A percentile compares a stretch with the other conserved stretches of the same genome.
These are phyloP conservation scores for Trachelipus rathkii DNA, from an alignment of 1,140 invertebrate genomes.

Conservation along the genomic window DNA sequence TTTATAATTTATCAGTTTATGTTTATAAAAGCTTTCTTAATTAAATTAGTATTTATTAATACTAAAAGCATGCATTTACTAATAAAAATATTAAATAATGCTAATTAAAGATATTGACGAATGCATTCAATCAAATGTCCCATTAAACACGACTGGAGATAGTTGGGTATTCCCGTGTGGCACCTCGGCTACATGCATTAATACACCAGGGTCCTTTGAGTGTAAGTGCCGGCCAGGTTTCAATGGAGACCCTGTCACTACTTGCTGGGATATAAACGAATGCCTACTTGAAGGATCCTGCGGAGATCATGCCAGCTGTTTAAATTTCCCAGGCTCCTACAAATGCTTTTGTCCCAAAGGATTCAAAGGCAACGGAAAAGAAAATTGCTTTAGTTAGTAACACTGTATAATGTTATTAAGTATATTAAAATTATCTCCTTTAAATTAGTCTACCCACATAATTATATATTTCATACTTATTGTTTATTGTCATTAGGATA, in stretches of 20 bases:
- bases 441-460: no score
- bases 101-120: slow-evolving; percentile 44
- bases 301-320: slow-evolving; percentile 52
- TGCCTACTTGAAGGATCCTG: slow-evolving; percentile 53
- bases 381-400: slow-evolving; percentile 73
- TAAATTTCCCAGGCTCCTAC: slow-evolving; percentile 53
- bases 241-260: slow-evolving; percentile 55
- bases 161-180: slow-evolving; percentile 61
- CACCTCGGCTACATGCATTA: slow-evolving; percentile 78
- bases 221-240: slow-evolving; percentile 71
- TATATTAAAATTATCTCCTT: no score
- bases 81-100: no score
- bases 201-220: slow-evolving; percentile 68
- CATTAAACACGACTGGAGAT: slow-evolving; percentile 64
- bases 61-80: no score
- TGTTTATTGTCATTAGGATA: no score
- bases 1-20: no score
- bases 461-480: no score
- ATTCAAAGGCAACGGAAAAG: slow-evolving; percentile 59
- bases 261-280: slow-evolving; percentile 64
- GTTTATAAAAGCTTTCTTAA: no score
- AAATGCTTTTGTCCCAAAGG: slow-evolving; percentile 53
- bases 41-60: no score
- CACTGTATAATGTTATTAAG: no score
- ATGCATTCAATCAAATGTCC: slow-evolving; percentile 48